Evolutionary conservation across 2,113 vertebrate species (phyloP), one percentile per base, ranked within the genome.

Genomic region (Ascaphus truei): DNA sequence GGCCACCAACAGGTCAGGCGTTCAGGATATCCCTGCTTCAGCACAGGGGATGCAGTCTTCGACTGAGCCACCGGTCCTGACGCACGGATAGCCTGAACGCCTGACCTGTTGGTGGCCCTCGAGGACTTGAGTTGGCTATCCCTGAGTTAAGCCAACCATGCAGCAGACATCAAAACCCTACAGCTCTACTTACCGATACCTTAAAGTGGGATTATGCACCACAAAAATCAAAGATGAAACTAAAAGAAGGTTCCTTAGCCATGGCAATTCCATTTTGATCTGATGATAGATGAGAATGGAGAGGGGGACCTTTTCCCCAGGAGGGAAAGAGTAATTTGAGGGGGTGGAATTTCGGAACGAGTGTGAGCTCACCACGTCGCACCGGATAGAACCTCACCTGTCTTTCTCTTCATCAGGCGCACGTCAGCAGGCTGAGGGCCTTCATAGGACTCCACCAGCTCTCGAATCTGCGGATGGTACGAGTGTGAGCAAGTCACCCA

Each of bases 341-440:
- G 25, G 43, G 8, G 34, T 37, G 20, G 66, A 33, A 51, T 59
- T 37, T 39, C 7, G 85, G 91, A 86, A 91, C 84, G 80, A 90
- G 86, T 80, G 80, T 77, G 63, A 76, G 79, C 81, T 27, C 59
- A 71, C 52, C 72, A 79, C 72, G 85, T 83, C 51, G 76, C 71
- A 63, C 73, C 77, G 83, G 80, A 79, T 71, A 79, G 78, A 83
- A 83, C 76, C 97, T 98, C 96, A 99, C 97, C 97, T 96, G 96
- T 97, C 84, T 95, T 96, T 91, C 95, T 94, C 59, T 96, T 99
- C 96, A 98, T 98, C 86, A 99, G 89, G 77, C 96, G 91, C 84
- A 98, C 93, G 79, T 98, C 97, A 61, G 93, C 93, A 79, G 96
- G 97, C 90, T 98, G 96, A 72, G 95, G 96, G 41, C 97, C 96